Conservation (phyloP, 2,888 invertebrate genomes). For the Temnothorax rugatulus region DNA sequence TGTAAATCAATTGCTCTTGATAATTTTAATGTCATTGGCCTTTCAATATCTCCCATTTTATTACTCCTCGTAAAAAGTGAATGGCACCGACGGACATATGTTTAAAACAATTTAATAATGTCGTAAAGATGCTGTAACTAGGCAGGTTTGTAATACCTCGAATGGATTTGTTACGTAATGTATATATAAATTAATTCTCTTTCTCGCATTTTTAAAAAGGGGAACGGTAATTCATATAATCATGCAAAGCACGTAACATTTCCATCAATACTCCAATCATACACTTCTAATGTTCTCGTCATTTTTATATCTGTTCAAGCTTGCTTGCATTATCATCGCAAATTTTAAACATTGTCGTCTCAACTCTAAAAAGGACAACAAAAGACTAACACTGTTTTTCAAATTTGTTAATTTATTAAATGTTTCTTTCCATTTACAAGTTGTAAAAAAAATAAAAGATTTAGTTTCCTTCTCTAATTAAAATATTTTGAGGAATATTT, state of each 20-base stretch:
- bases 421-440: background rate
- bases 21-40: background rate
- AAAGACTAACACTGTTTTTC: background rate
- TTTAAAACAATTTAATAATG: constrained; percentile 3
- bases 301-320: background rate
- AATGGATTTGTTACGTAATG: background rate
- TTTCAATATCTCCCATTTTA: constrained; percentile 9
- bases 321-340: background rate
- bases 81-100: background rate
- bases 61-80: constrained; percentile 35
- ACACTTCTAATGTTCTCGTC: background rate
- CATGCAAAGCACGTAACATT: background rate
- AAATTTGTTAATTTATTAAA: background rate
- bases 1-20: background rate
- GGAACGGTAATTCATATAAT: background rate
- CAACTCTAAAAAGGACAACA: background rate
- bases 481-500: background rate
- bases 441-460: background rate
- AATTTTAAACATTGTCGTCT: background rate
- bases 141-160: background rate
- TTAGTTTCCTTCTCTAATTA: background rate
- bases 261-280: background rate
- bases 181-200: background rate
- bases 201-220: constrained; percentile 4
- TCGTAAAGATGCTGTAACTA: constrained; percentile 12